phyloP scores from a whole-genome alignment of 2,113 vertebrate genomes.

The Forbesichthys agassizii region DNA sequence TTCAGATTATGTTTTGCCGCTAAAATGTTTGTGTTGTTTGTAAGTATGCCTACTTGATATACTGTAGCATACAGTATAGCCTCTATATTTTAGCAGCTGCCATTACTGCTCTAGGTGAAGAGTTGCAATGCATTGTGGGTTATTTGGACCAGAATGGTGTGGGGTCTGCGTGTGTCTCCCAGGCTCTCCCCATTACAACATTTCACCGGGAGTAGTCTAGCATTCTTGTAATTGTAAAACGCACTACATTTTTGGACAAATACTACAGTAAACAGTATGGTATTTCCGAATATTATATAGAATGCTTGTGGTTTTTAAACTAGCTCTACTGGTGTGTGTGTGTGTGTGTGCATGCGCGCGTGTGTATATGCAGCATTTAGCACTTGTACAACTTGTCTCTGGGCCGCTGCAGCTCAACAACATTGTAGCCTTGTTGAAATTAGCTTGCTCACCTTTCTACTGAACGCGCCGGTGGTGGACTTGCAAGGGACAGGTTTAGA shows the following conservation, averaged over 20 bases:
- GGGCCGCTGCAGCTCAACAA: not conserved
- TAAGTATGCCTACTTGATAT: not conserved
- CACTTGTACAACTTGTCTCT: not conserved
- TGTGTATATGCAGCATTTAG: not conserved
- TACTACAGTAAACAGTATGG: too few relatives aligned
- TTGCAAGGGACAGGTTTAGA: constrained; percentile 34
- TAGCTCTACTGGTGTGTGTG: not conserved
- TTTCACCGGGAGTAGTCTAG: too few relatives aligned
- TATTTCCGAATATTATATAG: too few relatives aligned
- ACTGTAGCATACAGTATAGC: not conserved
- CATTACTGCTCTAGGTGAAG: not conserved
- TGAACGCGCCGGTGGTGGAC: constrained; percentile 4
- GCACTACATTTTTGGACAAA: too few relatives aligned
- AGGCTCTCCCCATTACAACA: too few relatives aligned
- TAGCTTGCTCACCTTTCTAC: not conserved
- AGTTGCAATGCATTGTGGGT: not conserved
- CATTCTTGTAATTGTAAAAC: too few relatives aligned
- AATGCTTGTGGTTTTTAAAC: too few relatives aligned
- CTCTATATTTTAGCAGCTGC: not conserved
- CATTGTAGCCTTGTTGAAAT: constrained; percentile 8
- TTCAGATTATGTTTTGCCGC: not conserved
- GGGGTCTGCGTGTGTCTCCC: too few relatives aligned
- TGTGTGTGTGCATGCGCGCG: constrained; percentile 11
- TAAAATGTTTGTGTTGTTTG: not conserved
- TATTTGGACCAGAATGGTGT: not conserved